These are phyloP conservation scores for Poecile atricapillus DNA, from an alignment of 2,113 vertebrate genomes.

Conservation along the genomic window DNA sequence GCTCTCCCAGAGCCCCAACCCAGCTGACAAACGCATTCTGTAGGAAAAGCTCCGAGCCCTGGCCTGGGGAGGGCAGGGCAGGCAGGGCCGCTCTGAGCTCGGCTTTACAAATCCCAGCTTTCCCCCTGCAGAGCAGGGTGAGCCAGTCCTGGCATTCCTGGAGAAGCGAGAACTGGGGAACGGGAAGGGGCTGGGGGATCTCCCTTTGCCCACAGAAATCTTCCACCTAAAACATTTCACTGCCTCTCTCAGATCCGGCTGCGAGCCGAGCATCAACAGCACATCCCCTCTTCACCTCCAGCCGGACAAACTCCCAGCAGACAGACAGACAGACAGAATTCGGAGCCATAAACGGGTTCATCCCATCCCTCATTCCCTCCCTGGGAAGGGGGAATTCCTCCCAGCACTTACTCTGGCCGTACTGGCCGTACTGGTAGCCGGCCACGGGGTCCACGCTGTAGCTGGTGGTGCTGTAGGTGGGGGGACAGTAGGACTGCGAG, in stretches of 20 bases:
- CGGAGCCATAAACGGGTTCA: rapidly evolving
- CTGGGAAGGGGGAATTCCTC: rapidly evolving
- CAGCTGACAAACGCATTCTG: rapidly evolving
- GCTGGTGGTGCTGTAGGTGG: slow-evolving; percentile 96
- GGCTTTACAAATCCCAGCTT: background rate
- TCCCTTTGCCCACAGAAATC: background rate
- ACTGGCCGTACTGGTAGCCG: slow-evolving; percentile 97
- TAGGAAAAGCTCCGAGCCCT: background rate
- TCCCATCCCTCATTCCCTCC: background rate
- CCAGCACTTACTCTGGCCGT: slow-evolving; percentile 90
- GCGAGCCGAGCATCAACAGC: background rate
- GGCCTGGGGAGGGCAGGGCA: background rate
- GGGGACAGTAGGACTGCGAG: slow-evolving; percentile 98
- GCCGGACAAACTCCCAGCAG: background rate
- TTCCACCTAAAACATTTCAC: background rate
- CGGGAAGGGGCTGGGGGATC: background rate
- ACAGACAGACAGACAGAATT: too few species aligned
- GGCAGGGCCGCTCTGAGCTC: rapidly evolving
- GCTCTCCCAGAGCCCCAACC: background rate
- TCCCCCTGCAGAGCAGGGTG: background rate
- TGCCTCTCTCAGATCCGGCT: background rate
- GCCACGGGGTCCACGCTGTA: slow-evolving; percentile 99
- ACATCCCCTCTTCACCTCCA: background rate
- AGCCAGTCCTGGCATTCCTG: rapidly evolving
- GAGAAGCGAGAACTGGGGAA: background rate